Conservation (phyloP, 1,140 invertebrate genomes). For the Panagrolaimus sp. region DNA sequence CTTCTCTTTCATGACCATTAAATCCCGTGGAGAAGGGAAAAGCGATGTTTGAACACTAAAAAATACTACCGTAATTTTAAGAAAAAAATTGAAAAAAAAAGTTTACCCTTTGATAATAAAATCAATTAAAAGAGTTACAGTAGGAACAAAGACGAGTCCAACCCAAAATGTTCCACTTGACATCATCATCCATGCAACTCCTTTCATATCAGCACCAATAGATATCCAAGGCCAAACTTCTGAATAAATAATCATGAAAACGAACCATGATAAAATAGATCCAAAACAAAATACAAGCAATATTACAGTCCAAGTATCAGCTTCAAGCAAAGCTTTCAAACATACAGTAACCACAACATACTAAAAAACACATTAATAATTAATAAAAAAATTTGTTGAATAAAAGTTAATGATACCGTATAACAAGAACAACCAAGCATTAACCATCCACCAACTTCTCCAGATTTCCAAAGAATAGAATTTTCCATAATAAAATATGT, state of each 20-base stretch:
- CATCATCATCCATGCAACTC: constrained; percentile 81
- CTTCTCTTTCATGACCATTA: constrained; percentile 44
- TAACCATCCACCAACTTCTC: constrained; percentile 79
- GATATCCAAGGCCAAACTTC: constrained; percentile 68
- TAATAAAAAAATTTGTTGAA: constrained; percentile 20
- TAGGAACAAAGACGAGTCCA: constrained; percentile 80
- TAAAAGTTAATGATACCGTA: constrained; percentile 69
- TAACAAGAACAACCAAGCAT: constrained; percentile 92
- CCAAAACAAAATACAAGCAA: constrained; percentile 87
- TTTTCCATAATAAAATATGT: constrained; percentile 63
- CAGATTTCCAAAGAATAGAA: constrained; percentile 78
- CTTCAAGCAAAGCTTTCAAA: constrained; percentile 90
- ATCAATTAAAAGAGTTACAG: constrained; percentile 78
- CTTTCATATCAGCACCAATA: constrained; percentile 84
- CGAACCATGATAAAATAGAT: constrained; percentile 85
- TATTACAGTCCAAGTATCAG: constrained; percentile 85
- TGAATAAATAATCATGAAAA: constrained; percentile 72
- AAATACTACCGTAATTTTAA: background rate
- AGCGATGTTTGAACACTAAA: constrained; percentile 53
- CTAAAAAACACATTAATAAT: constrained; percentile 62
- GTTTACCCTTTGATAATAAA: constrained; percentile 80
- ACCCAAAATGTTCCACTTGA: constrained; percentile 86
- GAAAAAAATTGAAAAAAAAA: background rate
- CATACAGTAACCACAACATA: constrained; percentile 96
- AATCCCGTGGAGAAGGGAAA: constrained; percentile 50